Base-by-base conservation (phyloP, 2,888 invertebrate genomes). In the Nomada hirtipes region DNA sequence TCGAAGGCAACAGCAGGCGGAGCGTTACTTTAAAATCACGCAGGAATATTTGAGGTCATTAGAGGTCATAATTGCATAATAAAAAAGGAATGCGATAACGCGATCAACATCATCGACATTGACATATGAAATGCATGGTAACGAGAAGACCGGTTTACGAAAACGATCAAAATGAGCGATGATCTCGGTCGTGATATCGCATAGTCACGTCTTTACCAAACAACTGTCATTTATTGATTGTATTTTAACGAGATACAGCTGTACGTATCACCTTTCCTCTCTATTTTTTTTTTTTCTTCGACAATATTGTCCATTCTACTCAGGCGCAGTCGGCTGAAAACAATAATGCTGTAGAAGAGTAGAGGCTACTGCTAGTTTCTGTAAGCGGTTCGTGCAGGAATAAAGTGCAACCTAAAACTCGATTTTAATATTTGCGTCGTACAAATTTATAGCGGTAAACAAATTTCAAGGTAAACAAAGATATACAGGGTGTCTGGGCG, bases 341-440 rank as follows among this genome's bases (percentile, higher is more conserved):
- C 91, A 93, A 92, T 90, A 92, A 91, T 92, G 92, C 87, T 92
- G 90, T 92, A 91, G 91, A 90, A 91, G 89, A 87, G 87, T 89
- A 84, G 85, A 84, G 76, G 83, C 88, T 88, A 88, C 79, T 82
- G 80, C 85, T 88, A 83, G 76, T 79, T 71, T 76, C 72, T 76
- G 74, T 83, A 82, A 73, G 76, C 78, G 86, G 83, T 84, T 78
- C 85, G 79, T 71, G 73, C 82, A 74, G 79, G 85, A 79, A 82
- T 78, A 84, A 86, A 84, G 82, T 81, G 85, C 86, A 68, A 75
- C 76, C 74, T 57, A 79, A 63, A 81, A 65, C 60, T 68, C 74
- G 70, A 68, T 70, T 26, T 71, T 26, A 61, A 76, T 71, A 60
- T 57, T 74, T 64, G 44, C 53, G 70, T 79, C 65, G 47, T 60